These are phyloP conservation scores for Lamprologus callipterus DNA, from an alignment of 2,113 vertebrate species.

Conservation along the genomic window DNA sequence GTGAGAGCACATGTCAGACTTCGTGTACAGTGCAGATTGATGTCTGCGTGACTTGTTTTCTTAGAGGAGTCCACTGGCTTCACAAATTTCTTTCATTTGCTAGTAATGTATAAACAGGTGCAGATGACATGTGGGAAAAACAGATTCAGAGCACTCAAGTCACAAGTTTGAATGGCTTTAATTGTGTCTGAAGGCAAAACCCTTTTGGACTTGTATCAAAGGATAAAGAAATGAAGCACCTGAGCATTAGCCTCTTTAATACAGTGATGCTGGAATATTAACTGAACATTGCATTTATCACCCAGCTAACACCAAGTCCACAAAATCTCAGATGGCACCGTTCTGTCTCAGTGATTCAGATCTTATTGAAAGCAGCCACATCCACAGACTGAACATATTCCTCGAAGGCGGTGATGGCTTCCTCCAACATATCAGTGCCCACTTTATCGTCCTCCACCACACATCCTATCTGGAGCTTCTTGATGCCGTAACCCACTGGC, in stretches of 20 bases:
- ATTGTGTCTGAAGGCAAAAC: neutral
- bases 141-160: neutral
- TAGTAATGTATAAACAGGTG: neutral
- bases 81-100: neutral
- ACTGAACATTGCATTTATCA: neutral
- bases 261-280: neutral
- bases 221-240: neutral
- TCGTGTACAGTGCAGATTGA: neutral
- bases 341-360: constrained; percentile 64
- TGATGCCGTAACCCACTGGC: constrained; percentile 94
- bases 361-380: constrained; percentile 95
- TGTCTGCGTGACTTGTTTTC: neutral
- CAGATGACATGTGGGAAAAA: neutral
- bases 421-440: constrained; percentile 90
- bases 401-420: constrained; percentile 88
- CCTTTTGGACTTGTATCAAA: neutral
- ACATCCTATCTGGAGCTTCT: constrained; percentile 93
- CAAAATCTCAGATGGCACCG: neutral
- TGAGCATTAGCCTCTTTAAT: neutral
- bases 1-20: constrained; percentile 14
- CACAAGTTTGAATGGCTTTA: constrained; percentile 23
- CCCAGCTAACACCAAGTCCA: neutral
- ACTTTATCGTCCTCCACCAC: constrained; percentile 97
- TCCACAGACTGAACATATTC: constrained; percentile 94
- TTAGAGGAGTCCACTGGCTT: neutral